Conservation (phyloP, 2,888 invertebrate species). For the Lypha dubia region DNA sequence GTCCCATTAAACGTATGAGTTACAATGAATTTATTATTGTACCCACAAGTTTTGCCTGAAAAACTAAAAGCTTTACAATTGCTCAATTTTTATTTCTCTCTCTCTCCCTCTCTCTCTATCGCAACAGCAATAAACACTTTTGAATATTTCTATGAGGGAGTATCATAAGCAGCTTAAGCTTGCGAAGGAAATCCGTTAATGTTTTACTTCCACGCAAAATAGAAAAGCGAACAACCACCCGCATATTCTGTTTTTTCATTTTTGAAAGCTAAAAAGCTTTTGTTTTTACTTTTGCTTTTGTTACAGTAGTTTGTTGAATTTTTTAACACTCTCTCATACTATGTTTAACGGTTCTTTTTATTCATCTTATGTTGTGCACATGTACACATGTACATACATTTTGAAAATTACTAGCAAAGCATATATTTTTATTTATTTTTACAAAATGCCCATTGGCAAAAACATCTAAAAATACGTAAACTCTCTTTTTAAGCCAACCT, state of each 20-base stretch:
- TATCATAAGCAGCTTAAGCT: constrained; percentile 36
- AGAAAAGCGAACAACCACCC: constrained; percentile 30
- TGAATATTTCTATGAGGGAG: constrained; percentile 26
- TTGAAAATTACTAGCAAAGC: not conserved
- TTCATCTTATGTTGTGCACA: no score
- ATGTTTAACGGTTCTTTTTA: not conserved
- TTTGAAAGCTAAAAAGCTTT: constrained; percentile 20
- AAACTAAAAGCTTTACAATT: constrained; percentile 41
- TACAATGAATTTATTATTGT: constrained; percentile 57
- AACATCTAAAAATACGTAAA: not conserved
- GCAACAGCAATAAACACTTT: not conserved
- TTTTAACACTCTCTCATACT: not conserved
- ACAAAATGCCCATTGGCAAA: not conserved
- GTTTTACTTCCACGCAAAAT: not conserved
- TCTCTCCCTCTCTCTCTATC: not conserved
- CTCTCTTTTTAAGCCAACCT: not conserved
- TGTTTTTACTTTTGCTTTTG: constrained; percentile 12
- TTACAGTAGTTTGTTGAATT: not conserved
- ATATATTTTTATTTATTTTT: not conserved
- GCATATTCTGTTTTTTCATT: constrained; percentile 8
- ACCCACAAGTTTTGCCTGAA: constrained; percentile 19
- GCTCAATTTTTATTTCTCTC: constrained; percentile 1
- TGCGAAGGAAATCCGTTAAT: constrained; percentile 53
- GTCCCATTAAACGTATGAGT: constrained; percentile 61
- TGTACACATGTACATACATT: no score